Conservation (phyloP, 2,797 vertebrate genomes). For the Coracias cyanogaster region DNA sequence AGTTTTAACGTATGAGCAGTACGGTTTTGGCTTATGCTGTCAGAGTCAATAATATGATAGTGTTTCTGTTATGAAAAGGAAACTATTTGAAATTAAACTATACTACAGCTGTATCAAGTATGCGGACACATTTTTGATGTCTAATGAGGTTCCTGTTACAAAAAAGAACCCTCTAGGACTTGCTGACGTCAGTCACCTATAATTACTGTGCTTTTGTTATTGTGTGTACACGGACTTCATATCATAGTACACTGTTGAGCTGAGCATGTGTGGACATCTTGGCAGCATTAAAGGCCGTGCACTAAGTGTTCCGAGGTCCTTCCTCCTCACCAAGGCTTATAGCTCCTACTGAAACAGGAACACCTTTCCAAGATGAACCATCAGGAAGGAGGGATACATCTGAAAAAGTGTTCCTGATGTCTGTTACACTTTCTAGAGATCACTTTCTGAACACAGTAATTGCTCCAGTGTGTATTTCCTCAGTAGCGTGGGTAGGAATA, state of each 20-base stretch:
- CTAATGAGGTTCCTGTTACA: conserved; percentile 49
- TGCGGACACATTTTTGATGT: neutral
- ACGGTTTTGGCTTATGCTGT: neutral
- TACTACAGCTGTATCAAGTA: conserved; percentile 53
- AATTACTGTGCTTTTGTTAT: neutral
- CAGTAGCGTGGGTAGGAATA: neutral
- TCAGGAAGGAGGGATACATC: neutral
- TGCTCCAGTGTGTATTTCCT: neutral
- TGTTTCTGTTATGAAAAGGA: conserved; percentile 15
- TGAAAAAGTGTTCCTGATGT: neutral
- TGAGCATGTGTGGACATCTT: neutral
- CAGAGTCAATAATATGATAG: neutral
- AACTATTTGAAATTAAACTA: conserved; percentile 35
- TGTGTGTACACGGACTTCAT: rapidly evolving
- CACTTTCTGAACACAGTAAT: neutral
- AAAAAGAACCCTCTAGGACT: conserved; percentile 36
- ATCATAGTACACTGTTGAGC: neutral
- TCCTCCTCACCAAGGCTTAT: neutral
- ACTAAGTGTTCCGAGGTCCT: neutral
- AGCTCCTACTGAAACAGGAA: neutral
- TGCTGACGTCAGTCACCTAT: conserved; percentile 22
- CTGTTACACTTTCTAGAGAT: neutral
- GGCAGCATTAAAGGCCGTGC: neutral
- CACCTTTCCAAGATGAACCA: neutral
- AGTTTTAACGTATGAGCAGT: neutral